Conservation (phyloP, 64 coral and sea anemone genomes). For the Actinia equina region DNA sequence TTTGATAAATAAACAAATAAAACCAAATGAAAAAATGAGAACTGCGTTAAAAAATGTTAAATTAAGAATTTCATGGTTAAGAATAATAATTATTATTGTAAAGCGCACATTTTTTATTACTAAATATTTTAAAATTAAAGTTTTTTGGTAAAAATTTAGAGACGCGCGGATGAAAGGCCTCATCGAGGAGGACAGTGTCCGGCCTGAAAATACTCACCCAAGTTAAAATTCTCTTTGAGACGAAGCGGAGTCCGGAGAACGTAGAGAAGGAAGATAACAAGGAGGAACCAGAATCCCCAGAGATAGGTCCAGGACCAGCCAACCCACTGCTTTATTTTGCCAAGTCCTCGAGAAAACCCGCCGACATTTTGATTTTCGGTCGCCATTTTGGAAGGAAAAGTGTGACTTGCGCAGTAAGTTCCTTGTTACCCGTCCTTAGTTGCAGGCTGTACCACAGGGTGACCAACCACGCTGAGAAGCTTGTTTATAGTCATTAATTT, state of each 20-base stretch:
- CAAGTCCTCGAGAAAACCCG: conserved; percentile 36
- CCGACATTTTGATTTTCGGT: conserved; percentile 60
- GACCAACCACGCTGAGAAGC: too few relatives aligned
- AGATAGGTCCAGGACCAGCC: conserved; percentile 99
- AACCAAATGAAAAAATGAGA: background rate
- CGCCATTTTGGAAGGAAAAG: conserved; percentile 83
- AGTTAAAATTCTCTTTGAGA: conserved; percentile 85
- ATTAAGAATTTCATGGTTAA: background rate
- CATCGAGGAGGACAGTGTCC: conserved; percentile 19
- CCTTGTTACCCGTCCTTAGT: background rate
- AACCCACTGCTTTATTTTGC: conserved; percentile 96
- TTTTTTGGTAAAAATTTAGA: background rate
- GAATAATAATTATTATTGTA: background rate
- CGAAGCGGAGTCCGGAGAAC: conserved; percentile 85
- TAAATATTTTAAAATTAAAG: background rate
- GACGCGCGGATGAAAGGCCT: background rate
- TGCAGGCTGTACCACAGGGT: background rate
- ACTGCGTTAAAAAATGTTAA: background rate
- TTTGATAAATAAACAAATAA: background rate
- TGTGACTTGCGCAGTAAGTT: conserved; percentile 4
- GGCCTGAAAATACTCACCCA: conserved; percentile 38
- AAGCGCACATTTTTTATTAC: background rate
- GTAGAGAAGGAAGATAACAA: conserved; percentile 92
- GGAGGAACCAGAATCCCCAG: conserved; percentile 98
- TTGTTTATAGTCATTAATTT: too few relatives aligned